Base-by-base conservation (phyloP, 2,888 invertebrate genomes). In the Hydropsyche betteni region DNA sequence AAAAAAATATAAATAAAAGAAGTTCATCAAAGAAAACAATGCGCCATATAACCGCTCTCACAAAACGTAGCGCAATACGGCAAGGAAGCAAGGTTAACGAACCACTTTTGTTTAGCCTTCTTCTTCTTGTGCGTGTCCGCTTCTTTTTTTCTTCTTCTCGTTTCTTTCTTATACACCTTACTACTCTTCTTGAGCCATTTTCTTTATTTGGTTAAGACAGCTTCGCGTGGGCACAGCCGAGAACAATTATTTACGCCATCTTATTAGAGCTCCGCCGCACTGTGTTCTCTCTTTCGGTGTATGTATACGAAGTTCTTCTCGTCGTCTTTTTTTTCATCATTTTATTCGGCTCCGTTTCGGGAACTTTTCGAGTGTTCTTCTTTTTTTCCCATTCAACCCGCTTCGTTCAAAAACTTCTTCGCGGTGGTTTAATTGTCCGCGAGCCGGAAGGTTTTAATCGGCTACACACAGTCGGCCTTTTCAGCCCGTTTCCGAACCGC, bases 171-270 rank as follows among this genome's bases (percentile, higher is more conserved):
- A n/a, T 55, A 64, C 34, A 64, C 64, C 36, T 64, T 36, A 64
- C 64, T 72, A 36, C 14, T n/a, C 8, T 52, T 70, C 55, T 77
- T 77, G 55, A 74, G 64, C 68, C 74, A 71, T 77, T 77, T 74
- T 70, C 77, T 77, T 76, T 77, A 77, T 77, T 77, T 77, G 77
- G 76, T 76, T 76, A 76, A 76, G 74, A 74, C 75, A 70, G 77
- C 74, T 76, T 71, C 53, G 76, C 78, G 76, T 76, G 78, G 76
- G 78, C 76, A 58, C 70, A 52, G 73, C 78, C 69, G 73, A 75
- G 71, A 58, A 74, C 78, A 78, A 78, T 78, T 78, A 78, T 78
- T 76, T 76, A 76, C 78, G 78, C 78, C 76, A 76, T 76, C 78
- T 78, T 78, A 78, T 78, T 78, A 78, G 78, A 78, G 76, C 52